These are phyloP conservation scores for Nycticryphes semicollaris DNA, from an alignment of 2,113 vertebrate genomes.

Conservation along the genomic window DNA sequence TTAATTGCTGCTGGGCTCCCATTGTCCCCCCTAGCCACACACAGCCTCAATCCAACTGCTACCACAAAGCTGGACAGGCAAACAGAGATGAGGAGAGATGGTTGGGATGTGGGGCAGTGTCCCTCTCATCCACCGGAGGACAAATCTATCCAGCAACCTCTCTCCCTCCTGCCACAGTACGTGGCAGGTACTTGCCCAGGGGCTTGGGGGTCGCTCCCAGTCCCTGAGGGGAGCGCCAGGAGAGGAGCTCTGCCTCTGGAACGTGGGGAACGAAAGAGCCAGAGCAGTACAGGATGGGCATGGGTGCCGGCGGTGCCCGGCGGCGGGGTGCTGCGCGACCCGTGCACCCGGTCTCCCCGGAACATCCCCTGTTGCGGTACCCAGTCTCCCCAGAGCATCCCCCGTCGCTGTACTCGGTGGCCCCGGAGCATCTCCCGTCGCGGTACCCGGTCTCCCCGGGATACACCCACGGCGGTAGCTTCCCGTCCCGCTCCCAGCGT, in stretches of 20 bases:
- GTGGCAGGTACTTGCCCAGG: background rate
- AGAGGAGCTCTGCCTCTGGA: background rate
- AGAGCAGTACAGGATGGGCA: background rate
- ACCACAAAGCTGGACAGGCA: background rate
- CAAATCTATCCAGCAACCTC: background rate
- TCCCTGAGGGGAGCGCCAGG: background rate
- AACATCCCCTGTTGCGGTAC: background rate
- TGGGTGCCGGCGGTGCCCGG: background rate
- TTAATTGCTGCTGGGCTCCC: background rate
- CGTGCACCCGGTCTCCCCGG: background rate
- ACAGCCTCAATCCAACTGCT: background rate
- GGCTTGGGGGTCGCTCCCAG: background rate
- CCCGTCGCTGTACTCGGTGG: background rate
- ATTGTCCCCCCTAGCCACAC: too few relatives aligned
- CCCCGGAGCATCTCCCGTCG: background rate
- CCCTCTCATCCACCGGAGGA: background rate
- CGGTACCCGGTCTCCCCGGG: background rate
- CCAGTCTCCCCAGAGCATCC: background rate
- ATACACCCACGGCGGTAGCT: background rate
- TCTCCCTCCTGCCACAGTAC: background rate
- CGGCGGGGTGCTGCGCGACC: background rate
- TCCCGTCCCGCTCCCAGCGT: background rate
- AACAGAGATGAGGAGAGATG: background rate
- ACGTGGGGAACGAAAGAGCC: background rate
- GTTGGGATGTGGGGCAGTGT: fast-evolving